Base-by-base conservation (phyloP, 2,113 vertebrate genomes). In the Poeciliopsis prolifica region DNA sequence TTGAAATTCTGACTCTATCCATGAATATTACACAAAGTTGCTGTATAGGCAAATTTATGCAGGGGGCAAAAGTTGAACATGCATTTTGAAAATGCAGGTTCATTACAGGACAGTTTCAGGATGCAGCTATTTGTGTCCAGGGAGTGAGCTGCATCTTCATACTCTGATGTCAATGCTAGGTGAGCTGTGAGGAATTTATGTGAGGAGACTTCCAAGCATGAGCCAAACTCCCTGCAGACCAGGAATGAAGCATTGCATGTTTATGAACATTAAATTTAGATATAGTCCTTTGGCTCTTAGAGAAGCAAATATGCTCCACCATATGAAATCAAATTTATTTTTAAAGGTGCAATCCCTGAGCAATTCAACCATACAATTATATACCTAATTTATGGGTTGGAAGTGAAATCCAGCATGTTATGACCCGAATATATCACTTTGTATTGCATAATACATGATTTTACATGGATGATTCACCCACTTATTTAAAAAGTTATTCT, bases 361-460 rank as follows among this genome's bases (percentile, higher is more conserved):
- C 68, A 61, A 10, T 77, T 72, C 66, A 19, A 74, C 44, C 44
- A 19, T 4, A 78, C 14, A 4, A 13, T 29, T 1, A 0, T 54
- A 79, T 77, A 26, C 44, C 70, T 86, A 29, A 82, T 78, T 81
- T 14, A 77, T 81, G 64, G 64, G 22, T 40, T 64, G 48, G 29
- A 73, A 33, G 66, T 67, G 78, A 24, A 61, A 51, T 33, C 72
- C 14, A 68, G 51, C n/a, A 54, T 19, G 3, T 69, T 61, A 69
- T 83, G 80, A 82, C 84, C 80, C 74, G 48, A 80, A 85, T 87
- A 67, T n/a, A 30, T 91, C 78, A 72, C 75, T 65, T 61, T 65
- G 48, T 58, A 64, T 85, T 81, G 54, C 64, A 72, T 58, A 70
- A 78, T 71, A 65, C 44, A 65, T 44, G 62, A 61, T 28, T 42